Base-by-base conservation (phyloP, 2,797 vertebrate genomes). In the Odontamblyopus lacepedii region DNA sequence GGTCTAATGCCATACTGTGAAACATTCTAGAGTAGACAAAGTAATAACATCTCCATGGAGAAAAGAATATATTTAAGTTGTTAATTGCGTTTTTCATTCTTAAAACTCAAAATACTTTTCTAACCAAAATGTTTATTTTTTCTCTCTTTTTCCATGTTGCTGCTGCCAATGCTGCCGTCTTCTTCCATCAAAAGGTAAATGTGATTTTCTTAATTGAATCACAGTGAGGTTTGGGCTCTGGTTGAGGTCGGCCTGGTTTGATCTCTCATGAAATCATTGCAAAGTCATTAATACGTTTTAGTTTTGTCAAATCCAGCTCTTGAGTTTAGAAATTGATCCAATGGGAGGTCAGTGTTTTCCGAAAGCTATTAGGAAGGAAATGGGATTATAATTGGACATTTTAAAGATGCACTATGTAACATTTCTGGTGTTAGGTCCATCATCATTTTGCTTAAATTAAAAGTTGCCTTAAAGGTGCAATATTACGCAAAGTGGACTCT, bases 151-250 rank as follows among this genome's bases (percentile, higher is more conserved):
- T 90, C 74, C 85, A 92, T 92, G 91, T 83, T 55, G 68, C 67
- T 87, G 78, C 74, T 74, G 62, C 76, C 66, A 70, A n/a, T 76
- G 62, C 74, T 63, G 48, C 51, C 61, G 62, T 53, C 64, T 50
- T 71, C 16, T 69, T 65, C 59, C 75, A 77, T 65, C 60, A 63
- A 84, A 66, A 94, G 92, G 92, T 92, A 92, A 92, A 88, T 60
- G 0, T 19, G 61, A 35, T 2, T 0, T 1, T 66, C 57, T 63
- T 76, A 6, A 6, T 50, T 38, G 2, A 2, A 8, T 26, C 72
- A 1, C 29, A 67, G 50, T 74, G 55, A 70, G 68, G 32, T 41
- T 4, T 35, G 16, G 50, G 63, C 1, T 12, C 7, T 35, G 6
- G 23, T 3, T 57, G 57, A n/a, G 18, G 67, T 60, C 59, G 26